A percentile compares a stretch with the other conserved stretches of the same genome.
Evolutionary conservation across 2,888 invertebrate genomes (phyloP).

Genomic region (Diaprepes abbreviatus): DNA sequence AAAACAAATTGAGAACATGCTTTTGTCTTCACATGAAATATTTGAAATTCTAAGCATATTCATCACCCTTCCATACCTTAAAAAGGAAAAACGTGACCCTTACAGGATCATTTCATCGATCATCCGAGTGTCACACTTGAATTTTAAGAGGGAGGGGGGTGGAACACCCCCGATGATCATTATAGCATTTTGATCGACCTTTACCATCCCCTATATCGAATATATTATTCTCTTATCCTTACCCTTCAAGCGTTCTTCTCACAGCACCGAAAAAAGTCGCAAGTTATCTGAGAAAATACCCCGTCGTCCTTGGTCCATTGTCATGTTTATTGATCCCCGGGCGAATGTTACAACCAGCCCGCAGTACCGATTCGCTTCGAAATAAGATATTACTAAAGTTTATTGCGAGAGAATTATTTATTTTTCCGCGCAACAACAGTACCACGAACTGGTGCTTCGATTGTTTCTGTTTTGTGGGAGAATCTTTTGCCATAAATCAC

Average conservation of each 20-base stretch:
- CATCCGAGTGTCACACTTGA: too few relatives aligned
- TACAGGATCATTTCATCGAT: too few relatives aligned
- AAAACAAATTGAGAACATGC: too few relatives aligned
- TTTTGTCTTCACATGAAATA: too few relatives aligned
- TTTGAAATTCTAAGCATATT: too few relatives aligned
- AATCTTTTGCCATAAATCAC: conserved; percentile 29
- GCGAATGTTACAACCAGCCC: conserved; percentile 35
- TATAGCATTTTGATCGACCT: too few relatives aligned
- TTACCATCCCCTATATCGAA: too few relatives aligned
- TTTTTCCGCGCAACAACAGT: conserved; percentile 21
- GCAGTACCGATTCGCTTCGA: conserved; percentile 36
- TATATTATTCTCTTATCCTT: neutral
- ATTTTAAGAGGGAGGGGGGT: too few relatives aligned
- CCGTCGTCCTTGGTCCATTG: conserved; percentile 42
- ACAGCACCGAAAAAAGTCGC: neutral
- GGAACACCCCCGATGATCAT: too few relatives aligned
- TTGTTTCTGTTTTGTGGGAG: conserved; percentile 39
- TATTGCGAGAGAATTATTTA: conserved; percentile 47
- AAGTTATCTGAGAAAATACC: neutral
- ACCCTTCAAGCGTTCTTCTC: neutral
- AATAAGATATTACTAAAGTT: conserved; percentile 47
- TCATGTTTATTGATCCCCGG: conserved; percentile 46
- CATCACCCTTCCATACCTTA: too few relatives aligned
- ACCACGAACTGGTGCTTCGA: conserved; percentile 26
- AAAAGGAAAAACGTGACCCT: too few relatives aligned